Evolutionary conservation across 2,888 invertebrate species (phyloP).

Genomic region (Nezara viridula): DNA sequence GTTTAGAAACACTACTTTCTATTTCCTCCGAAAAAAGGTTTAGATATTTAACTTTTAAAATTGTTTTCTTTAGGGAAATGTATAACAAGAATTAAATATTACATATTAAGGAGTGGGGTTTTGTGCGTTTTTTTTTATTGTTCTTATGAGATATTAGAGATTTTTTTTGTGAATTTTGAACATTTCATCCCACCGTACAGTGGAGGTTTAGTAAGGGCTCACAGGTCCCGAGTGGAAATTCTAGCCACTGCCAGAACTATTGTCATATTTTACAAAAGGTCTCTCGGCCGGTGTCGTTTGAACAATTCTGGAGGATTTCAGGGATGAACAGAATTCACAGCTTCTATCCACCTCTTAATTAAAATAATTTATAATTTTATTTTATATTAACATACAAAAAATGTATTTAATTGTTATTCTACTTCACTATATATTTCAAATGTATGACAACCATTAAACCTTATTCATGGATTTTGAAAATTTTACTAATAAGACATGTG

Average conservation of each 20-base stretch:
- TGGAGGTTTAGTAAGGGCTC: not conserved
- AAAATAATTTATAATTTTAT: not conserved
- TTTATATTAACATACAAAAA: not conserved
- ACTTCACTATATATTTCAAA: too few relatives aligned
- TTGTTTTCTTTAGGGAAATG: too few relatives aligned
- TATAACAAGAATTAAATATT: too few relatives aligned
- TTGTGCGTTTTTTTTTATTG: not conserved
- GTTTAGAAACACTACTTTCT: too few relatives aligned
- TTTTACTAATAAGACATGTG: too few relatives aligned
- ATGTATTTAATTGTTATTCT: too few relatives aligned
- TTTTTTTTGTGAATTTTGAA: not conserved
- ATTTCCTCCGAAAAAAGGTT: too few relatives aligned
- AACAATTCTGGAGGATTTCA: not conserved
- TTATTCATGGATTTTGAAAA: too few relatives aligned
- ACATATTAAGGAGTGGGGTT: too few relatives aligned
- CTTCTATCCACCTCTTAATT: not conserved
- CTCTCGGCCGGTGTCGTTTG: not conserved
- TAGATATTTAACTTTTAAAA: too few relatives aligned
- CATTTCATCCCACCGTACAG: not conserved
- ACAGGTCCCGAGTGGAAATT: not conserved
- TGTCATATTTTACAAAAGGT: conserved; percentile 18
- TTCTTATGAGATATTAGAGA: not conserved
- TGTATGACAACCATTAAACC: too few relatives aligned
- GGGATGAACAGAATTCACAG: not conserved
- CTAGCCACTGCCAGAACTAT: not conserved